Evolutionary conservation across 2,113 vertebrate species (phyloP).

Genomic region (Otocyon megalotis): DNA sequence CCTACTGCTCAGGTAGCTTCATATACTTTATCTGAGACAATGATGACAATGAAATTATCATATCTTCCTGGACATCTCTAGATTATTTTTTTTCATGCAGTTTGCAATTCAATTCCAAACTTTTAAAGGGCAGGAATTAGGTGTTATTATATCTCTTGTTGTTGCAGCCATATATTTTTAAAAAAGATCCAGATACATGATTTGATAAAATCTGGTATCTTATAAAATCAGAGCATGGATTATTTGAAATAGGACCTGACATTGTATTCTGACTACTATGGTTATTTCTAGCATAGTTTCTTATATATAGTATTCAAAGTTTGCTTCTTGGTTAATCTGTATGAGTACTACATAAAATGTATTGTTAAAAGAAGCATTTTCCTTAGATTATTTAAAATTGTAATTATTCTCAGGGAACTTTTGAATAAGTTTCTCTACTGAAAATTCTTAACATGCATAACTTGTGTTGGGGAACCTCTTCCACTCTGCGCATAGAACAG

Average conservation of each 20-base stretch:
- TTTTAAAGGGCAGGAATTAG: neutral
- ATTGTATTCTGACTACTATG: neutral
- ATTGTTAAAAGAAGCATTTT: neutral
- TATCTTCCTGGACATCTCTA: neutral
- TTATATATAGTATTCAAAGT: neutral
- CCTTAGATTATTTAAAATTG: neutral
- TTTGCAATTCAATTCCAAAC: neutral
- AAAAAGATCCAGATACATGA: neutral
- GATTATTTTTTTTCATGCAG: neutral
- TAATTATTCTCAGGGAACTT: neutral
- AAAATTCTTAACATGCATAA: neutral
- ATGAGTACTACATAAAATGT: neutral
- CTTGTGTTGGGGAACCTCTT: neutral
- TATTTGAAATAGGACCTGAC: neutral
- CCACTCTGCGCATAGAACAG: neutral
- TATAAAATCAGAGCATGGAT: neutral
- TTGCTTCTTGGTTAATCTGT: neutral
- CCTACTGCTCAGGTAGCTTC: neutral
- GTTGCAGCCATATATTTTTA: neutral
- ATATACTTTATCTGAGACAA: neutral
- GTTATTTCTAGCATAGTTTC: neutral
- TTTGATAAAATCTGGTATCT: neutral
- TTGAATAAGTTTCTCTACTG: neutral
- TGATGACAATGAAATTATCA: slow-evolving; percentile 21
- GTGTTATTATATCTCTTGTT: neutral